Conservation (phyloP, 2,113 vertebrate species). For the Delphinapterus leucas region DNA sequence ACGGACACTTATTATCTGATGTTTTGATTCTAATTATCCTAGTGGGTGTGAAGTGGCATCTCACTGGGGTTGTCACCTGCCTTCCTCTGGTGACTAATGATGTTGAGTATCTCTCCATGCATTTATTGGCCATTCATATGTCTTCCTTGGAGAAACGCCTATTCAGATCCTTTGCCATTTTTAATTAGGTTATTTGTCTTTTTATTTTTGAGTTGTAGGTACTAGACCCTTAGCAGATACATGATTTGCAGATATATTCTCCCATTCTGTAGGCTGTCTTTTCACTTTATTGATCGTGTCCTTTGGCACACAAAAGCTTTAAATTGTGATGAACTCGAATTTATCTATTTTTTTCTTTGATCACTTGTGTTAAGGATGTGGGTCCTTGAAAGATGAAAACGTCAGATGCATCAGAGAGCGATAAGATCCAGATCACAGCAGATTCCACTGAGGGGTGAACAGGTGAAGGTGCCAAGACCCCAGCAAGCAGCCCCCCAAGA, state of each 20-base stretch:
- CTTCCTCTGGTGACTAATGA: background rate
- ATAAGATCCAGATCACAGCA: too few species aligned
- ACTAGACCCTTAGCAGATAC: background rate
- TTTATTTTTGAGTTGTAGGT: background rate
- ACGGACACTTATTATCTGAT: fast-evolving
- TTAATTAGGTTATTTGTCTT: background rate
- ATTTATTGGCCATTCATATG: background rate
- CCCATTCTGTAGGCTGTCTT: background rate
- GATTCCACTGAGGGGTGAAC: background rate
- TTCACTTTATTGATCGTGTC: background rate
- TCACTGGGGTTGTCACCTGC: background rate
- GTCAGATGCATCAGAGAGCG: background rate
- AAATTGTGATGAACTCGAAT: background rate
- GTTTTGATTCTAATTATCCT: background rate
- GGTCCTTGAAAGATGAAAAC: background rate
- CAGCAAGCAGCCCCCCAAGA: background rate
- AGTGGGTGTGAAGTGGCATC: background rate
- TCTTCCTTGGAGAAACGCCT: background rate
- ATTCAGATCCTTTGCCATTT: background rate
- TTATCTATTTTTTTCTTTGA: background rate
- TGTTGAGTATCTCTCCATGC: fast-evolving
- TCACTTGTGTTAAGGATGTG: background rate
- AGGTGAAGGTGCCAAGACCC: fast-evolving
- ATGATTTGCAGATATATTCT: background rate
- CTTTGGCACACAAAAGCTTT: background rate